A percentile compares a stretch with the other conserved stretches of the same genome.
These are phyloP conservation scores for Sycobia sp. DNA, from an alignment of 1,140 invertebrate species.

Conservation along the genomic window DNA sequence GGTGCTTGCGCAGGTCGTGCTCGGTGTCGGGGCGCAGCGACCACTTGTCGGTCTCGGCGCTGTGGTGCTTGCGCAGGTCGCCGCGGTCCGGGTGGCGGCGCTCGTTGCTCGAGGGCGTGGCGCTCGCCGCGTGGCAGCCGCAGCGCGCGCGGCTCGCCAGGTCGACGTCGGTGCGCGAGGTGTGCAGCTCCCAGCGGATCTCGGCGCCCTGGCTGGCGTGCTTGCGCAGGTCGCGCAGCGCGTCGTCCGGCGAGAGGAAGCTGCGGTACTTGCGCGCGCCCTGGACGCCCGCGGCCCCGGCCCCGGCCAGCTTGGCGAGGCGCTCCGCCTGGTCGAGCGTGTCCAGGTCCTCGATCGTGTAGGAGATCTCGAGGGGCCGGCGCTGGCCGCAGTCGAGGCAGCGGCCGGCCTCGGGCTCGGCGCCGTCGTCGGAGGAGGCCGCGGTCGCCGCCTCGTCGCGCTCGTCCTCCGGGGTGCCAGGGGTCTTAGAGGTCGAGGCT, in stretches of 20 bases:
- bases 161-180: constrained; percentile 54
- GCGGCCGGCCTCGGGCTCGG: constrained; percentile 26
- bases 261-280: constrained; percentile 34
- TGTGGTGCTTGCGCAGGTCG: constrained; percentile 57
- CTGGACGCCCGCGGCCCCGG: constrained; percentile 42
- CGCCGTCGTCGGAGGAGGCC: constrained; percentile 36
- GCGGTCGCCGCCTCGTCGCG: constrained; percentile 26
- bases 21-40: constrained; percentile 42
- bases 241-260: constrained; percentile 56
- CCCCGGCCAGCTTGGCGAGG: no score
- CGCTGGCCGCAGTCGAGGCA: constrained; percentile 50
- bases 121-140: constrained; percentile 44
- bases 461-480: not conserved
- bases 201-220: constrained; percentile 50
- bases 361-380: constrained; percentile 50
- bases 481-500: constrained; percentile 41
- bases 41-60: constrained; percentile 58
- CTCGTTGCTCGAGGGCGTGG: constrained; percentile 39
- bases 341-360: constrained; percentile 59
- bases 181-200: constrained; percentile 56
- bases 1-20: constrained; percentile 55
- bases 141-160: constrained; percentile 46
- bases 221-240: constrained; percentile 48
- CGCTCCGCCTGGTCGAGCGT: constrained; percentile 44
- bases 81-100: constrained; percentile 49